These are phyloP conservation scores for Sepiola atlantica DNA, from an alignment of 2,888 invertebrate genomes.

Conservation along the genomic window DNA sequence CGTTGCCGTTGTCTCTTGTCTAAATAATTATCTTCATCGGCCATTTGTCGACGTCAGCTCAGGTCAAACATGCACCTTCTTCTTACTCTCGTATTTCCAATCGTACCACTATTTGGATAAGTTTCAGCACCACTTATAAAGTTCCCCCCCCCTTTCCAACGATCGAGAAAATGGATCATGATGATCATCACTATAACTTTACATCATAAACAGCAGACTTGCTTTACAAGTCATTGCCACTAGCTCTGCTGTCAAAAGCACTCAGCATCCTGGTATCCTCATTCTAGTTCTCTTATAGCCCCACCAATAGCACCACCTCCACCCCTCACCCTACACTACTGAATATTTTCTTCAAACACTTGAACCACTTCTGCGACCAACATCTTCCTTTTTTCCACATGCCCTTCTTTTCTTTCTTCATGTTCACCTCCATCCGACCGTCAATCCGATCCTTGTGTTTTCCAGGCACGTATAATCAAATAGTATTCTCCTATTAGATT, in stretches of 20 bases:
- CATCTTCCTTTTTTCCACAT: too few species aligned
- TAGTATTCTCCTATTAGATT: neutral
- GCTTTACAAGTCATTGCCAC: neutral
- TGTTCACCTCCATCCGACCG: neutral
- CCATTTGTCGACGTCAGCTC: neutral
- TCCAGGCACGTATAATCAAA: constrained; percentile 8
- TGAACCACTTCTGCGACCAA: neutral
- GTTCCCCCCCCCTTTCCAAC: neutral
- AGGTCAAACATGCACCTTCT: neutral
- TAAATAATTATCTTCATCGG: neutral
- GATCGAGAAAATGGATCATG: neutral
- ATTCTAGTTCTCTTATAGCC: neutral
- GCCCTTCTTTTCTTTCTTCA: neutral
- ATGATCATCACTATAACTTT: neutral
- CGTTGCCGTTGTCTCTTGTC: neutral
- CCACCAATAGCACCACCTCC: neutral
- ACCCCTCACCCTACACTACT: neutral
- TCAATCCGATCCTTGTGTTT: neutral
- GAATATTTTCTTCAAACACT: neutral
- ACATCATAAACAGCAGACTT: neutral
- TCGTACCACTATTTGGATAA: neutral
- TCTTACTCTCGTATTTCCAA: neutral
- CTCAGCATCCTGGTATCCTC: neutral
- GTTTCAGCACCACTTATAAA: neutral
- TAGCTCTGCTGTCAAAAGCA: neutral